These are phyloP conservation scores for Hippocampus abdominalis DNA, from an alignment of 2,113 vertebrate species.

Conservation along the genomic window DNA sequence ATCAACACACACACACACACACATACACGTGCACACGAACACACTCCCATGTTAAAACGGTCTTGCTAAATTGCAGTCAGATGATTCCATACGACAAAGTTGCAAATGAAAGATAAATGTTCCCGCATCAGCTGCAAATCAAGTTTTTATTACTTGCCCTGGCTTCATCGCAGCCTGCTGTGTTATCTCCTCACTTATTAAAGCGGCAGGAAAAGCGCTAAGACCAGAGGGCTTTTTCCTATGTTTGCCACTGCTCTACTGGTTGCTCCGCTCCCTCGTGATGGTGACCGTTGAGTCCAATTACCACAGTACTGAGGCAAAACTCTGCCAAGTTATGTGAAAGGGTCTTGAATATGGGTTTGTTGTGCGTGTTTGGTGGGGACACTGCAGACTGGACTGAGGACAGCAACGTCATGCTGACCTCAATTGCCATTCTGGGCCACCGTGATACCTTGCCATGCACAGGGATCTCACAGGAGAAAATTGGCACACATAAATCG, in stretches of 20 bases:
- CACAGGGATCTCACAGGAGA: slow-evolving; percentile 35
- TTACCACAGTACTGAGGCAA: slow-evolving; percentile 53
- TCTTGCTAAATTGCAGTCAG: slow-evolving; percentile 13
- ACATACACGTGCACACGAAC: background rate
- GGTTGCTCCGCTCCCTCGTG: slow-evolving; percentile 34
- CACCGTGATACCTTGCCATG: slow-evolving; percentile 41
- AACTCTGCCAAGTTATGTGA: slow-evolving; percentile 66
- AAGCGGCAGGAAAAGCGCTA: background rate
- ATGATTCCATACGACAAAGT: slow-evolving; percentile 8
- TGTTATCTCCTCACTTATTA: slow-evolving; percentile 14
- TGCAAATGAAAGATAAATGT: slow-evolving; percentile 19
- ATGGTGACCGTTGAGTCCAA: slow-evolving; percentile 54
- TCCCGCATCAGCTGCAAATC: slow-evolving; percentile 4
- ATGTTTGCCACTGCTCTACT: slow-evolving; percentile 21
- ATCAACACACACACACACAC: slow-evolving; percentile 17
- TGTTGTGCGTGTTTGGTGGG: slow-evolving; percentile 42
- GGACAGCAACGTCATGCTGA: slow-evolving; percentile 57
- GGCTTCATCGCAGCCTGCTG: background rate
- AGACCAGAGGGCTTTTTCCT: slow-evolving; percentile 7
- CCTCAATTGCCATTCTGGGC: slow-evolving; percentile 58
- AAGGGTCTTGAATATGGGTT: slow-evolving; percentile 52
- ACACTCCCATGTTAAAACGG: background rate
- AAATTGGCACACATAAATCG: slow-evolving; percentile 56
- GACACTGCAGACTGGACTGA: slow-evolving; percentile 45
- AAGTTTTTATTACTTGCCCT: background rate